Conservation (phyloP, 1,140 invertebrate species). For the Trachelipus rathkii region DNA sequence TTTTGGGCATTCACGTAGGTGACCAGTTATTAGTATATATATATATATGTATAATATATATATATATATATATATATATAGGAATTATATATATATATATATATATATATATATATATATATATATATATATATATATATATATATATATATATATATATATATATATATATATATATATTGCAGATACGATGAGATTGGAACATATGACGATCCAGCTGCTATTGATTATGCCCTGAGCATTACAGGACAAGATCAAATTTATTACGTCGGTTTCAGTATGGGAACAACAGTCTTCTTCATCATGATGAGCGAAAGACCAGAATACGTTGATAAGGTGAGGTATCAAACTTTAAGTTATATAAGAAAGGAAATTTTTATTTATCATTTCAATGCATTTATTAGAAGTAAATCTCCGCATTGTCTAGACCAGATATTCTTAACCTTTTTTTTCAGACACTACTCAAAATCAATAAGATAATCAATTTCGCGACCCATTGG, state of each 20-base stretch:
- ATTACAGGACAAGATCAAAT: constrained; percentile 58
- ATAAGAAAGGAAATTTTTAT: no score
- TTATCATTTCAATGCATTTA: no score
- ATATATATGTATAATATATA: background rate
- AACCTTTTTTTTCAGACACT: no score
- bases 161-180: background rate
- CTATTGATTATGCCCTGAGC: constrained; percentile 61
- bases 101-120: background rate
- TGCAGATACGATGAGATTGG: constrained; percentile 72
- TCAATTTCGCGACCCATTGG: no score
- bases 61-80: constrained; percentile 3
- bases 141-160: constrained; percentile 3
- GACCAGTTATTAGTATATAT: no score
- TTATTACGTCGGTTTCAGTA: constrained; percentile 64
- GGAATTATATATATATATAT: background rate
- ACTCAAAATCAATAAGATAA: no score
- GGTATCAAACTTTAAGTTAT: background rate
- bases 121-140: constrained; percentile 3
- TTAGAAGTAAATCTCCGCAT: no score
- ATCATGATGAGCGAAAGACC: constrained; percentile 61
- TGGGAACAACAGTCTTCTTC: constrained; percentile 63
- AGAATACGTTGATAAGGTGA: constrained; percentile 56
- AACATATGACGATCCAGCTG: constrained; percentile 63
- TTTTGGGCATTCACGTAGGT: no score
- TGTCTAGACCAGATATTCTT: no score